Conservation (phyloP, 2,113 vertebrate species). For the Corythornis madagascariensis region DNA sequence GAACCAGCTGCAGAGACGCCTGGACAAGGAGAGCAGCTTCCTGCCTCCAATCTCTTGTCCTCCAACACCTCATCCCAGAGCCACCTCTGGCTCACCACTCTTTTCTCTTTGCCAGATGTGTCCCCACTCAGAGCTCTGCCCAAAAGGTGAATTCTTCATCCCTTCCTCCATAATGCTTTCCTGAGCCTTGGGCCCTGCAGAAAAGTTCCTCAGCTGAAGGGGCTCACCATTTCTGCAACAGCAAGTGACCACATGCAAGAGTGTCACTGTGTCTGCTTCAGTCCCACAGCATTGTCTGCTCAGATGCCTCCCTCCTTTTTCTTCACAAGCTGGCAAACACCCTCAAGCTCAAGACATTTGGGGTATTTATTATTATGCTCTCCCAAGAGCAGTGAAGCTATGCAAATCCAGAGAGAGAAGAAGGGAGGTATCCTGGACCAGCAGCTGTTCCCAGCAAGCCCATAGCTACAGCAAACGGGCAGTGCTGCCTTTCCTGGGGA, state of each 20-base stretch:
- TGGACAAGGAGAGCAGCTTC: background rate
- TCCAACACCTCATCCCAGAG: background rate
- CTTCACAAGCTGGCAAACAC: background rate
- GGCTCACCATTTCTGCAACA: background rate
- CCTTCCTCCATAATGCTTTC: background rate
- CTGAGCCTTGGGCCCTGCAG: background rate
- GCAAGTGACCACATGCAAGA: accelerated
- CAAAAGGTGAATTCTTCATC: background rate
- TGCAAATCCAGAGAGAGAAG: background rate
- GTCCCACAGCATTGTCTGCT: background rate
- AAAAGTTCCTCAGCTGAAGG: background rate
- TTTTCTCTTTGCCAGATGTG: background rate
- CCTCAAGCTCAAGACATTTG: background rate
- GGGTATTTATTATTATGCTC: background rate
- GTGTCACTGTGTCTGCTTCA: background rate
- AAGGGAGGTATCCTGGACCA: background rate
- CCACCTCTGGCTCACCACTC: background rate
- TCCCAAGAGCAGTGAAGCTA: background rate
- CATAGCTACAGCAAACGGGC: background rate
- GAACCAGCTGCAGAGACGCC: background rate
- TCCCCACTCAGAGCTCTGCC: background rate
- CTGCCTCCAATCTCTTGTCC: background rate
- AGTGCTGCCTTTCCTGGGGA: background rate
- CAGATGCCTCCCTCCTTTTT: background rate
- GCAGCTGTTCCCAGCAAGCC: background rate